Conservation (phyloP, 2,888 invertebrate species). For the Limnephilus rhombicus region DNA sequence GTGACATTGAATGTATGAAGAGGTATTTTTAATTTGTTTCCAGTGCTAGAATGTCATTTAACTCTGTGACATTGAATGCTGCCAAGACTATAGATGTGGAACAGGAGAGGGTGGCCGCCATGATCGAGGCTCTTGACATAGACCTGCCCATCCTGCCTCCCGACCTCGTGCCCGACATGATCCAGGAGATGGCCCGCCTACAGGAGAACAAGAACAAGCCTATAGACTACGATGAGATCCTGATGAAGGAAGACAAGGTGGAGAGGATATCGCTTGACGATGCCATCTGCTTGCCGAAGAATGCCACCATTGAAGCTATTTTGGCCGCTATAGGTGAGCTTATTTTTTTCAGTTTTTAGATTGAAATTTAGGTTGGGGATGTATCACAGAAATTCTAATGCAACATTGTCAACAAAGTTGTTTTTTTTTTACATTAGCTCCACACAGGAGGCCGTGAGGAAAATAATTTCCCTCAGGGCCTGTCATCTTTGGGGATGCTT, state of each 20-base stretch:
- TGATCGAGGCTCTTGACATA: constrained; percentile 66
- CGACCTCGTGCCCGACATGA: not conserved
- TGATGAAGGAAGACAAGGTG: constrained; percentile 61
- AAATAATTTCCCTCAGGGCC: too few relatives aligned
- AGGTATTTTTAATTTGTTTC: not conserved
- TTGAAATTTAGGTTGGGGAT: not conserved
- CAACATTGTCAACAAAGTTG: too few relatives aligned
- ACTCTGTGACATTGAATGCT: not conserved
- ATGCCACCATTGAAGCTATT: constrained; percentile 71
- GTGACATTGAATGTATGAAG: not conserved
- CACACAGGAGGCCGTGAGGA: too few relatives aligned
- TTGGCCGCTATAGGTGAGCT: constrained; percentile 73
- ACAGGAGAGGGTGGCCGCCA: constrained; percentile 20
- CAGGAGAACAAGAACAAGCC: constrained; percentile 62
- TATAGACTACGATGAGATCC: constrained; percentile 61
- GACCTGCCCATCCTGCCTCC: constrained; percentile 70
- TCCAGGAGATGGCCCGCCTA: constrained; percentile 70
- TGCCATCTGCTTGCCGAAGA: constrained; percentile 71
- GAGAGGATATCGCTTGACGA: constrained; percentile 70
- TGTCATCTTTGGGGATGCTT: too few relatives aligned
- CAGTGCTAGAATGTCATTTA: constrained; percentile 59
- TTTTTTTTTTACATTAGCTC: too few relatives aligned
- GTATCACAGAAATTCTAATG: not conserved
- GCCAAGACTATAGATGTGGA: constrained; percentile 8
- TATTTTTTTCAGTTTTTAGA: not conserved